A percentile compares a stretch with the other conserved stretches of the same genome.
Evolutionary conservation across 2,113 vertebrate species (phyloP).

Genomic region (Pipa parva): DNA sequence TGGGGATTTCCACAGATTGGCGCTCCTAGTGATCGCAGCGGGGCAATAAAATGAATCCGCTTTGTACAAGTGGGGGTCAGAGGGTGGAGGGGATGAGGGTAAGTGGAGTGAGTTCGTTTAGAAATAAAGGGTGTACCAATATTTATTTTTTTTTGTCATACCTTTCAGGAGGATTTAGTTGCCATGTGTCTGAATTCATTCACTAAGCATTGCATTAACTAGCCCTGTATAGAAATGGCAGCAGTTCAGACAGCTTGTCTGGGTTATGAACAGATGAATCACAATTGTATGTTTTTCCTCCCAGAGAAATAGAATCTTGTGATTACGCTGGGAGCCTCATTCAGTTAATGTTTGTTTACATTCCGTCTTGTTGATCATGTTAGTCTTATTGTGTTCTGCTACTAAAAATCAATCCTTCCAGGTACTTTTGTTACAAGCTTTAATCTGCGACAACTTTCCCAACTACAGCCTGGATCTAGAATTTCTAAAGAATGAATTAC

Average conservation of each 20-base stretch:
- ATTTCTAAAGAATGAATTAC: constrained; percentile 35
- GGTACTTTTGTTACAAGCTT: constrained; percentile 32
- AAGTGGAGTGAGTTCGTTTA: too few species aligned
- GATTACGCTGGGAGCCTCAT: constrained; percentile 30
- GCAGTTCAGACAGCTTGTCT: constrained; percentile 1
- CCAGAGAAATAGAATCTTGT: constrained; percentile 29
- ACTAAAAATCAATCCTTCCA: constrained; percentile 20
- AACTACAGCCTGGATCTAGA: constrained; percentile 13
- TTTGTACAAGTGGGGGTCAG: too few species aligned
- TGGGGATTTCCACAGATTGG: too few species aligned
- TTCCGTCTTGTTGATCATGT: constrained; percentile 19
- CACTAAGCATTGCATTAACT: too few species aligned
- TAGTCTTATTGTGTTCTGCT: constrained; percentile 2
- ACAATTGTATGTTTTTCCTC: constrained; percentile 1
- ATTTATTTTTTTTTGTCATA: too few species aligned
- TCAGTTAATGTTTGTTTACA: constrained; percentile 30
- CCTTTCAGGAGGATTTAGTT: too few species aligned
- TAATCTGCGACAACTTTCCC: constrained; percentile 36
- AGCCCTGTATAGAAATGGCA: not conserved
- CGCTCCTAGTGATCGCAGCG: too few species aligned
- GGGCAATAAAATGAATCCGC: too few species aligned
- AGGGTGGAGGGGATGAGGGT: too few species aligned
- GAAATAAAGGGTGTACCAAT: too few species aligned
- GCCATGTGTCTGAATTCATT: too few species aligned
- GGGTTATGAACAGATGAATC: constrained; percentile 8